Evolutionary conservation across 1,140 invertebrate genomes (phyloP), one percentile per base, ranked within the genome.

Genomic region (Papilio machaon): DNA sequence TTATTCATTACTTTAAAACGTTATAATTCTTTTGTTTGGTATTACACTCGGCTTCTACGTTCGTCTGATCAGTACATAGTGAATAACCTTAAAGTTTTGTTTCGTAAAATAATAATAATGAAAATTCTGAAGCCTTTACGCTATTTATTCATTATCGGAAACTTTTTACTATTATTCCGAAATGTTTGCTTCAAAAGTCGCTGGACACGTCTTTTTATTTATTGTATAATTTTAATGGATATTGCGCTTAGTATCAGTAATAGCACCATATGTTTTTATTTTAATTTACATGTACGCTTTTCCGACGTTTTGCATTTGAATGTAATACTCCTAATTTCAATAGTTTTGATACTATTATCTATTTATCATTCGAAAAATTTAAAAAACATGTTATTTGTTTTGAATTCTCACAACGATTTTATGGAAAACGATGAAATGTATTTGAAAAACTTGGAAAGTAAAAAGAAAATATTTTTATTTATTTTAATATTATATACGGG

Each of bases 371-470:
- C 74, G 0, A 23, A 54, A 30, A 19, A 30, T 30, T 75, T 30
- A 2, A 49, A 75, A 30, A 49, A 9, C 7, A 11, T 75, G 23
- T 30, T 75, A 35, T 6, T 15, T 15, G 9, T 75, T 52, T 52
- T 75, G 23, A 23, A 75, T 23, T 13, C 47, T 23, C 7, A 75
- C 9, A 15, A 30, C 23, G 19, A 52, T 15, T 75, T 49, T 75
- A 8, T 75, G 9, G 11, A 13, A 6, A 49, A 30, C 13, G 74
- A 75, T 52, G 49, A 75, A 13, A 49, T 35, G 23, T 75, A 75
- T 75, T 75, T 75, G 15, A 75, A 75, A n/a, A 49, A 75, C 11
- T 75, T 52, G 8, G 49, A 54, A 54, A 54, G 47, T 30, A 76
- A 76, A 23, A 76, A 7, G 3, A 76, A 54, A 30, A 35, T 54